Base-by-base conservation (phyloP, 2,888 invertebrate species). In the Brachypalpus laphriformis region DNA sequence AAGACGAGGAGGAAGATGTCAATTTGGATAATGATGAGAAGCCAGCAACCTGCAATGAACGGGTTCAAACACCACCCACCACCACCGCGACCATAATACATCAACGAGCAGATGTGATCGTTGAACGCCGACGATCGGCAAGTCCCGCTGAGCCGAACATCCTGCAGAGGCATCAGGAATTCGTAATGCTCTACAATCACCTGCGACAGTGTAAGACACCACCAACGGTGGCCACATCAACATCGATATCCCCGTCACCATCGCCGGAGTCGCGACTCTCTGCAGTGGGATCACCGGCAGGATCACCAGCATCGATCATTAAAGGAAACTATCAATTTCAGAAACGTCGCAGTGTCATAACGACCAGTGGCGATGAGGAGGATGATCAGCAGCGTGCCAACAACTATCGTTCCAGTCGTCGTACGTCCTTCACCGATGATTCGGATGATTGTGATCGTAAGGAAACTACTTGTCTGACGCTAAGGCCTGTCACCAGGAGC, bases 141-240 rank as follows among this genome's bases (percentile, higher is more conserved):
- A 82, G 74, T 51, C 75, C 77, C 1, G 49, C 81, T 22, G 49
- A 71, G 47, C n/a, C 77, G n/a, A 81, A 56, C 34, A 68, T 86
- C 25, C 59, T 87, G 5, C 89, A 89, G 56, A 90, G 90, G 71
- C 90, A 90, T 42, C 89, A 90, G 70, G 87, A 89, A 71, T 90
- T 91, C 42, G 90, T 90, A 66, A 91, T 91, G 80, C 90, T 91
- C 34, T 91, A 91, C 78, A 91, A 91, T 87, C 91, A 91, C 80
- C 88, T 91, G 71, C 88, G 91, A 74, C 91, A 90, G 81, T 89
- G 89, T 81, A 88, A 89, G 57, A 77, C 87, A 51, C 72, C 82
- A 75, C 57, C 86, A 56, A 83, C 82, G 45, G 68, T 61, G n/a
- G 40, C 61, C 63, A 82, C 74, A 28, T 68, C 76, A 59, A 56